Conservation (phyloP, 2,113 vertebrate species). For the Zootoca vivipara region DNA sequence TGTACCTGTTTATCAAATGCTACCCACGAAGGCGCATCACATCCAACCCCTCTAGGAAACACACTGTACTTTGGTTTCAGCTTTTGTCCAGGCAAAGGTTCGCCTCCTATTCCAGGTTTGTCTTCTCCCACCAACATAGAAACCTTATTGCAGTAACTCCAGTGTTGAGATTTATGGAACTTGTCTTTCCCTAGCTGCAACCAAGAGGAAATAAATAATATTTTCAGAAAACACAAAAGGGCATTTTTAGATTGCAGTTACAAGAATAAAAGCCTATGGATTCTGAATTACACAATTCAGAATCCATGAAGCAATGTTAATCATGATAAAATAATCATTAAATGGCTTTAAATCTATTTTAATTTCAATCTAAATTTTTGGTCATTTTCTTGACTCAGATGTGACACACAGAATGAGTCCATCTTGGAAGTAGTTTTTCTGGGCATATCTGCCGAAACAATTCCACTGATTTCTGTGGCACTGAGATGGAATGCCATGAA, state of each 20-base stretch:
- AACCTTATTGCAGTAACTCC: constrained; percentile 79
- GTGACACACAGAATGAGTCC: neutral
- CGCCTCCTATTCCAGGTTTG: constrained; percentile 87
- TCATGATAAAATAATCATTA: neutral
- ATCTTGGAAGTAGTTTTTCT: neutral
- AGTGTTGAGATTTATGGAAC: constrained; percentile 91
- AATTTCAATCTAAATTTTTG: neutral
- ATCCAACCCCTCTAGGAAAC: constrained; percentile 74
- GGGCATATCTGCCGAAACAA: neutral
- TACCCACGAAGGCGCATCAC: constrained; percentile 81
- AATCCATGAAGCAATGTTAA: neutral
- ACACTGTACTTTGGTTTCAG: constrained; percentile 71
- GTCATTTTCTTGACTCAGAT: neutral
- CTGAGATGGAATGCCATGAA: neutral
- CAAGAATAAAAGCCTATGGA: neutral
- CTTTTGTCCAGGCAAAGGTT: constrained; percentile 77
- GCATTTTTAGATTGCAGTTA: neutral
- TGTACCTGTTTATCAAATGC: constrained; percentile 92
- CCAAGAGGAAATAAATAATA: constrained; percentile 31
- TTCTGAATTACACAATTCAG: neutral
- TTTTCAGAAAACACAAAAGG: neutral
- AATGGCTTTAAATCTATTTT: constrained; percentile 12
- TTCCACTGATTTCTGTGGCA: neutral
- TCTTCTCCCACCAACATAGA: constrained; percentile 76
- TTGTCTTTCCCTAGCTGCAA: constrained; percentile 83